Evolutionary conservation across 2,888 invertebrate genomes (phyloP).

Genomic region (Lithophane leautieri): DNA sequence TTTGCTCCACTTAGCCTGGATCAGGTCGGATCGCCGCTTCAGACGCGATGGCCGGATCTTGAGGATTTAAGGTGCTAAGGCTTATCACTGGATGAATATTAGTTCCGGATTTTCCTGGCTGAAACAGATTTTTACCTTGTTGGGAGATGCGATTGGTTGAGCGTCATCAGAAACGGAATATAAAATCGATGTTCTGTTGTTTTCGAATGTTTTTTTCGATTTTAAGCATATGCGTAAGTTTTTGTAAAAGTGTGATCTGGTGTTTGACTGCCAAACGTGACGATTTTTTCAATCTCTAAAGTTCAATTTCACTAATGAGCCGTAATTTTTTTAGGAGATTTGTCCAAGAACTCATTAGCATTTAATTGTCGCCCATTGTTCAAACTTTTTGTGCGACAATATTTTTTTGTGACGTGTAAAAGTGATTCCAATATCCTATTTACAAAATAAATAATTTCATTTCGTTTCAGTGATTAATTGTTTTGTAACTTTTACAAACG

Average conservation of each 20-base stretch:
- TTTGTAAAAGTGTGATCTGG: not conserved
- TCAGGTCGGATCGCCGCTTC: constrained; percentile 51
- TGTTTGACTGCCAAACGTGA: constrained; percentile 7
- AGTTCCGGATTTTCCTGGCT: constrained; percentile 20
- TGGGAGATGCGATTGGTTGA: not conserved
- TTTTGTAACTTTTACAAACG: constrained; percentile 2
- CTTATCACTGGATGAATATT: constrained; percentile 54
- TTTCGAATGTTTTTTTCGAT: not conserved
- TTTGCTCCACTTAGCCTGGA: constrained; percentile 61
- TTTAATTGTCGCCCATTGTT: constrained; percentile 39
- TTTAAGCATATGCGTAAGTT: too few species aligned
- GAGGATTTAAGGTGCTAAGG: constrained; percentile 52
- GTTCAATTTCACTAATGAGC: constrained; percentile 25
- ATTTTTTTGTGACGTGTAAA: too few species aligned
- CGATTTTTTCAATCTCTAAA: constrained; percentile 2
- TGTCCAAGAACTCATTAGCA: constrained; percentile 43
- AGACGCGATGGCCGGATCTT: constrained; percentile 30
- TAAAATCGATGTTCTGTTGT: not conserved
- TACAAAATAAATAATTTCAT: too few species aligned
- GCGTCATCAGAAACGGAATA: not conserved
- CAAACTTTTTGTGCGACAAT: constrained; percentile 18
- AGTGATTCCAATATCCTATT: too few species aligned
- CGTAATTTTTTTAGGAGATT: constrained; percentile 19
- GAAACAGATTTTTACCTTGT: constrained; percentile 20
- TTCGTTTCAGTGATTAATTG: constrained; percentile 31